Evolutionary conservation across 1,140 invertebrate species (phyloP), one percentile per base, ranked within the genome.

Genomic region (Yoshiicerus persimilis): DNA sequence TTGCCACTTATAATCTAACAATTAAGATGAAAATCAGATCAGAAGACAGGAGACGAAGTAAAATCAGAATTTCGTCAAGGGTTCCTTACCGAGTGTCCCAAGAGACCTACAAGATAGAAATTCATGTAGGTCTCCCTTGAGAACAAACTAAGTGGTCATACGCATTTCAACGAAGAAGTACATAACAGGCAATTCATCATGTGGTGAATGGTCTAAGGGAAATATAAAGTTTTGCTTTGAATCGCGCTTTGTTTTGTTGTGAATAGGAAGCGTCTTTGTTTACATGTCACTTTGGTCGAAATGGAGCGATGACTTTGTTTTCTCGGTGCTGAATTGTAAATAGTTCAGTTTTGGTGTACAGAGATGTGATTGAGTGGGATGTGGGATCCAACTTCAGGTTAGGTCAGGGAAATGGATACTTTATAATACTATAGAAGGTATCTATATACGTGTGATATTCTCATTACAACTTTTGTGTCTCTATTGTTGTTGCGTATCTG

Each of bases 91-190:
- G 23, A 70, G 25, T 30, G 64, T 11, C 20, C 64, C 64, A 70
- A 86, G 30, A 56, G 41, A 87, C 87, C 89, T 62, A 88, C 89
- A 85, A 62, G 47, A 25, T 77, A 38, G 87, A 88, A 88, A 87
- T 66, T 86, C 86, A 23, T 88, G 89, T 87, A 84, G 89, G 89
- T 90, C 89, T 87, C 39, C 77, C 38, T 75, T 87, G 75, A 86
- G 86, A 87, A 89, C 89, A 91, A 89, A 91, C 64, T 89, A 89
- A 91, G 89, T 77, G 90, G 90, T 91, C 89, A 89, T 77, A 89
- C 80, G 88, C 90, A 89, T 91, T 91, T 91, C 90, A 89, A 66
- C 90, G 75, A 80, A 39, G 87, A 84, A 84, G 36, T 88, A 88
- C 39, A 75, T n/a, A 80, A 30, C 27, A 64, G 23, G 27, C 87